Conservation (phyloP, 1,140 invertebrate genomes). For the Mya arenaria region DNA sequence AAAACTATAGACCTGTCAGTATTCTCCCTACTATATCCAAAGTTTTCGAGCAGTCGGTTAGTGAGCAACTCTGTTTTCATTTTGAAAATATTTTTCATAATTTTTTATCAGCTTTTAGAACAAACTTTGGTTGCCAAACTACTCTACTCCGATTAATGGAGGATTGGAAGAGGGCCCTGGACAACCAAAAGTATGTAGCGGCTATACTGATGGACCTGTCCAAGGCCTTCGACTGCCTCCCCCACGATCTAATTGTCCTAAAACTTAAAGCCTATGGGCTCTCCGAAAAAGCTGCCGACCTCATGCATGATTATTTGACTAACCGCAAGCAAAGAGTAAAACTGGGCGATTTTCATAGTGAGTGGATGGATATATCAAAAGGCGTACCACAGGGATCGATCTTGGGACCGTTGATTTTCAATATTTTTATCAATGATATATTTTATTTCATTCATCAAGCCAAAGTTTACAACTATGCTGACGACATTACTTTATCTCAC, state of each 20-base stretch:
- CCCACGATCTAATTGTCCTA: background rate
- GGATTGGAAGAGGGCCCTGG: constrained; percentile 3
- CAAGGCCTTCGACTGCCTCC: no score
- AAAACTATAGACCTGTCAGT: constrained; percentile 9
- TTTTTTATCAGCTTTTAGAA: constrained; percentile 30
- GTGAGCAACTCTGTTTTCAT: background rate
- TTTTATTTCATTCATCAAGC: background rate
- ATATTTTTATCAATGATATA: constrained; percentile 31
- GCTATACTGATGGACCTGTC: constrained; percentile 13
- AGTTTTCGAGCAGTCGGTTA: background rate
- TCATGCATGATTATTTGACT: background rate
- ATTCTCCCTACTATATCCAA: background rate
- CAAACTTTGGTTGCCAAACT: constrained; percentile 1
- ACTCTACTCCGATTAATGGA: background rate
- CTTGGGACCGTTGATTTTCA: constrained; percentile 12
- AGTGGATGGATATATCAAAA: background rate
- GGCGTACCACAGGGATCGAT: constrained; percentile 15
- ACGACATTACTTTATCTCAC: constrained; percentile 10
- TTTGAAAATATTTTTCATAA: constrained; percentile 10
- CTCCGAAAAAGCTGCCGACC: background rate
- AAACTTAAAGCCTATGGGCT: background rate
- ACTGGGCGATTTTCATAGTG: no score
- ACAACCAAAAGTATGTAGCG: background rate
- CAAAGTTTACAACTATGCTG: background rate
- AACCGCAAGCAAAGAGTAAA: background rate